phyloP scores from a whole-genome alignment of 2,888 invertebrate genomes.

The Amitus sp. region DNA sequence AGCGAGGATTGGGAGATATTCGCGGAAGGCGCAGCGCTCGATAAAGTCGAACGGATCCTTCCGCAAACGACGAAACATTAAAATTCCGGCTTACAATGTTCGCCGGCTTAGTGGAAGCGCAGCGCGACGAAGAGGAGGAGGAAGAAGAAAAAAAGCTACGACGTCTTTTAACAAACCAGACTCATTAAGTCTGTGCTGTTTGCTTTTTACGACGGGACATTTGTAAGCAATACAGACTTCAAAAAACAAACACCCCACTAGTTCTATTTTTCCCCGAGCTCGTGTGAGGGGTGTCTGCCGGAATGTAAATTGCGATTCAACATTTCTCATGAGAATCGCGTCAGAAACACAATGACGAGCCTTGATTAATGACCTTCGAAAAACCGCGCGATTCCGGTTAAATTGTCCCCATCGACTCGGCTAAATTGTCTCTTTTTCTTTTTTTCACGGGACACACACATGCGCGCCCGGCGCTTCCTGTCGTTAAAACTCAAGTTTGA shows the following conservation, averaged over 20 bases:
- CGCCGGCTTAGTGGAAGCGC: constrained; percentile 46
- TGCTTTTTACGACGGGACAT: constrained; percentile 63
- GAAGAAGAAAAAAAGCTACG: constrained; percentile 29
- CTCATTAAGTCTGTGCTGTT: constrained; percentile 61
- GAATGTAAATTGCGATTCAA: constrained; percentile 25
- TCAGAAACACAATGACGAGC: neutral
- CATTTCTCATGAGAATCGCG: constrained; percentile 19
- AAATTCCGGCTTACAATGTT: constrained; percentile 55
- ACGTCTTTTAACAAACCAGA: constrained; percentile 64
- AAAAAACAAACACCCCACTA: constrained; percentile 45
- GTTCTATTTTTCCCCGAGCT: constrained; percentile 23
- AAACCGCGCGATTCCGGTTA: neutral
- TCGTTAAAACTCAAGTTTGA: constrained; percentile 60
- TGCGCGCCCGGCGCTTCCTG: constrained; percentile 59
- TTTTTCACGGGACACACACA: constrained; percentile 56
- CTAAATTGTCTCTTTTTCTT: constrained; percentile 40
- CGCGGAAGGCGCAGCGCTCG: constrained; percentile 30
- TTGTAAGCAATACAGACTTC: constrained; percentile 63
- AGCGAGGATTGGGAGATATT: constrained; percentile 24
- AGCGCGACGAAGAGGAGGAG: constrained; percentile 42
- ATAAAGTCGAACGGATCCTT: constrained; percentile 34
- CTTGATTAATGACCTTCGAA: neutral
- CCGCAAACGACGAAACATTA: constrained; percentile 48
- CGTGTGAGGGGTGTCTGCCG: constrained; percentile 14
- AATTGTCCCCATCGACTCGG: neutral